phyloP scores from a whole-genome alignment of 53 echinoderm and acorn worm species.

The Astropecten irregularis region DNA sequence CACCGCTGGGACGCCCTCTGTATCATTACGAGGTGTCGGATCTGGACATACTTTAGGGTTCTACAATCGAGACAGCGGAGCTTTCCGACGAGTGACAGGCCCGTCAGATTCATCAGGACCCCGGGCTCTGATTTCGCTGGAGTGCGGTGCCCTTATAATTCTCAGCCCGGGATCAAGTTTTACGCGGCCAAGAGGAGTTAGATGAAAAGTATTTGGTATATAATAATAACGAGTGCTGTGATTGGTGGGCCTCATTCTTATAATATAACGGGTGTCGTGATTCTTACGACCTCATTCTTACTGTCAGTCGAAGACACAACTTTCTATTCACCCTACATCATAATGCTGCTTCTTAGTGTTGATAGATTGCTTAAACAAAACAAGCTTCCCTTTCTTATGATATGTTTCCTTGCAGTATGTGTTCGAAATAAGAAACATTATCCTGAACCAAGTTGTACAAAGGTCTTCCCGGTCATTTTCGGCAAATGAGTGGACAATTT shows the following conservation, averaged over 20 bases:
- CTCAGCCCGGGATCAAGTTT: conserved; percentile 32
- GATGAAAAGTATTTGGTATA: background rate
- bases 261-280: no score
- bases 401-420: no score
- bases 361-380: conserved; percentile 34
- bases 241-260: no score
- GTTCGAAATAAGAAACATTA: no score
- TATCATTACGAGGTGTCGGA: conserved; percentile 20
- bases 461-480: no score
- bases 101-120: conserved; percentile 36
- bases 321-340: no score
- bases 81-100: conserved; percentile 31
- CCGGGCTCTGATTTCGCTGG: conserved; percentile 20
- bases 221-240: no score
- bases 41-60: background rate
- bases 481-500: no score
- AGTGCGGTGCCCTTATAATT: conserved; percentile 1
- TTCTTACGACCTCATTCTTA: conserved; percentile 4
- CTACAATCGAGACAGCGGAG: conserved; percentile 30
- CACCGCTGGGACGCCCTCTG: conserved; percentile 46
- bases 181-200: background rate
- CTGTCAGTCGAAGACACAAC: conserved; percentile 2
- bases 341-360: no score
- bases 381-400: no score
- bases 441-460: no score